These are phyloP conservation scores for Schizopygopsis malacanthus DNA, from an alignment of 2,797 vertebrate genomes.

Conservation along the genomic window DNA sequence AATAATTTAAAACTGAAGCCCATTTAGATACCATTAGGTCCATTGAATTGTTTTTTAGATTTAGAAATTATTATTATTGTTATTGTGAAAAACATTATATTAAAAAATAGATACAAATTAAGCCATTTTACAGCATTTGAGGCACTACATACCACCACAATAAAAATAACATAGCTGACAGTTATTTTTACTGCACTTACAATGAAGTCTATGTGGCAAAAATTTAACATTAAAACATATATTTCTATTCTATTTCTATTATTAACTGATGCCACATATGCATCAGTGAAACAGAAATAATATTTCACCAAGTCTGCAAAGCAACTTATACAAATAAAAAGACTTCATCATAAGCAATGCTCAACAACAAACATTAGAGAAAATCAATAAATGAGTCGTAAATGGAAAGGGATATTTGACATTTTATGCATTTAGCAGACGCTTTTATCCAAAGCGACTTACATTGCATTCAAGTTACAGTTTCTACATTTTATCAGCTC, in stretches of 20 bases:
- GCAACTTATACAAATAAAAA: background rate
- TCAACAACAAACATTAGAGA: background rate
- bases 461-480: too few species aligned
- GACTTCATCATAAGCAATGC: background rate
- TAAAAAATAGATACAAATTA: background rate
- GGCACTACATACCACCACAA: background rate
- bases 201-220: background rate
- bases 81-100: background rate
- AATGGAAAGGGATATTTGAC: too few species aligned
- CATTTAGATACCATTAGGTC: background rate
- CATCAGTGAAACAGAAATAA: background rate
- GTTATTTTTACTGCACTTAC: background rate
- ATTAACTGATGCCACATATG: background rate
- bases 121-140: background rate
- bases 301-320: background rate
- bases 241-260: background rate
- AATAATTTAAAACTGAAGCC: background rate
- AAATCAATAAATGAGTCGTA: background rate
- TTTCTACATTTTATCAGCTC: too few species aligned
- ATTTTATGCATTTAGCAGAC: too few species aligned
- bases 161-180: background rate
- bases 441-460: too few species aligned
- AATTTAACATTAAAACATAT: background rate
- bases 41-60: background rate
- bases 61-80: background rate